Evolutionary conservation across 2,797 vertebrate species (phyloP).

Genomic region (Clarias laeviceps): DNA sequence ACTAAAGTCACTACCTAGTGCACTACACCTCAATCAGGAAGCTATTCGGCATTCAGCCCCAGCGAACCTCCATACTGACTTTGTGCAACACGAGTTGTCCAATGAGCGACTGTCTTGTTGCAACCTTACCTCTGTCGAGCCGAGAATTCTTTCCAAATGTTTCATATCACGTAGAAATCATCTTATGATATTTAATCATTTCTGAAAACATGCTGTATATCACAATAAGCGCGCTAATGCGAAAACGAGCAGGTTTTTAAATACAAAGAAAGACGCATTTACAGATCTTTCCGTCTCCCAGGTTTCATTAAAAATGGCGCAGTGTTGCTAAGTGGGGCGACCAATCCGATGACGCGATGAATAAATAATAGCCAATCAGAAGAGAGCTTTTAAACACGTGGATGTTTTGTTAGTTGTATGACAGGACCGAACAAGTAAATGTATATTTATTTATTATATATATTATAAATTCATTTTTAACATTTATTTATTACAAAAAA

Average conservation of each 20-base stretch:
- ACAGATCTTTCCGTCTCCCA: constrained; percentile 59
- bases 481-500: too few species aligned
- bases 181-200: neutral
- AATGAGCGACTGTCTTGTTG: constrained; percentile 84
- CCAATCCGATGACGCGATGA: constrained; percentile 73
- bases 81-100: constrained; percentile 65
- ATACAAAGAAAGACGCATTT: constrained; percentile 55
- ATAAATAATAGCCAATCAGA: constrained; percentile 66
- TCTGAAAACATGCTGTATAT: neutral
- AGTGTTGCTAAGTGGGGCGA: constrained; percentile 67
- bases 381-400: constrained; percentile 77
- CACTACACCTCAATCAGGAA: neutral
- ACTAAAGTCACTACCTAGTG: neutral
- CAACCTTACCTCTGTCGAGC: constrained; percentile 71
- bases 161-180: constrained; percentile 42
- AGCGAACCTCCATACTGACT: constrained; percentile 77
- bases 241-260: neutral
- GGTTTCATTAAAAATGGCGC: constrained; percentile 74
- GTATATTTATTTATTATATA: neutral
- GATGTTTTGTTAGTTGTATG: constrained; percentile 43
- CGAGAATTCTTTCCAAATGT: constrained; percentile 50
- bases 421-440: neutral
- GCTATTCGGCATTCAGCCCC: constrained; percentile 38
- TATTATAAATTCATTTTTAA: neutral
- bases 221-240: neutral